These are phyloP conservation scores for Pollenia amentaria DNA, from an alignment of 2,888 invertebrate species.

Conservation along the genomic window DNA sequence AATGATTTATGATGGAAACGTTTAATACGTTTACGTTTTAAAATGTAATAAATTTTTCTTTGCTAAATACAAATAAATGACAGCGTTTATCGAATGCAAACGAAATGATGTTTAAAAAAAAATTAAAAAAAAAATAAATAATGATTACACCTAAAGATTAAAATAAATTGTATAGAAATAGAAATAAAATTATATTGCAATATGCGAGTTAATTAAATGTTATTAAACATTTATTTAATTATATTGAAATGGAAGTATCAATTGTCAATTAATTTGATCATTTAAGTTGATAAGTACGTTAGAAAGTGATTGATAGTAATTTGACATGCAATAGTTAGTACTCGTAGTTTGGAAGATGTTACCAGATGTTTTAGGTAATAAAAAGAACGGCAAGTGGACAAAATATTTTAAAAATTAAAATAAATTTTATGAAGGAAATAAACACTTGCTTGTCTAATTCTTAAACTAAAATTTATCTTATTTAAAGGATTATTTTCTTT, in stretches of 20 bases:
- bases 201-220: background rate
- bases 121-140: background rate
- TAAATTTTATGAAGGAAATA: background rate
- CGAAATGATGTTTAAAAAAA: background rate
- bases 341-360: background rate
- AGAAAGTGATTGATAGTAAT: constrained; percentile 10
- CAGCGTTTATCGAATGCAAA: constrained; percentile 27
- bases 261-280: background rate
- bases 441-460: no score
- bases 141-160: constrained; percentile 26
- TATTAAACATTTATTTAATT: background rate
- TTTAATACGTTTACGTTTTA: constrained; percentile 27
- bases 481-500: no score
- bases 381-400: background rate
- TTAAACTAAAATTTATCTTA: no score
- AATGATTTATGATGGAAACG: constrained; percentile 35
- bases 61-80: background rate
- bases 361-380: background rate
- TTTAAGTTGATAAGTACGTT: constrained; percentile 6
- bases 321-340: constrained; percentile 23
- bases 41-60: constrained; percentile 11
- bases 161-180: constrained; percentile 14
- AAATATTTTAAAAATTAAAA: background rate
- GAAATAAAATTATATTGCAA: constrained; percentile 10
- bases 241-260: constrained; percentile 8